Base-by-base conservation (phyloP, 2,797 vertebrate species). In the Channallabes apus region DNA sequence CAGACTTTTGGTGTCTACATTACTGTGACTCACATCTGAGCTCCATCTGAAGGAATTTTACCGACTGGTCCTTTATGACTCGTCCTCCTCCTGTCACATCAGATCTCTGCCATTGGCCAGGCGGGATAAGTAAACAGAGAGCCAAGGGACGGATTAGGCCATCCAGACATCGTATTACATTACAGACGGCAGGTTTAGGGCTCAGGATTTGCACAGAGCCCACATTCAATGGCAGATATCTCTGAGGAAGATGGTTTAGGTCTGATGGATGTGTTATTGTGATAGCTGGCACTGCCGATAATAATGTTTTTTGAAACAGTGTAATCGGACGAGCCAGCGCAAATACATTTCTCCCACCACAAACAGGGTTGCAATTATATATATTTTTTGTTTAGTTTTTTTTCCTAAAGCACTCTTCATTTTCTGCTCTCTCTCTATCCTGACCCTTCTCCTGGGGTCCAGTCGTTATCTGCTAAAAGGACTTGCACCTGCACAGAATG, bases 161-260 rank as follows among this genome's bases (percentile, higher is more conserved):
- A 78, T 64, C 72, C 83, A 88, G 89, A 87, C 84, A 86, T 76
- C 7, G 81, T 85, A 90, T 87, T 85, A 79, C 77, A 86, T 87
- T 90, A 87, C 87, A 90, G 86, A 87, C 83, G 84, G 80, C 82
- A 71, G 89, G 82, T 83, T 88, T 88, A 84, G 87, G 82, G 71
- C 73, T 72, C 15, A 27, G 80, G 86, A 85, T 86, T 88, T 90
- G 85, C 84, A 41, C 82, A 83, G 68, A 87, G 84, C 78, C 78
- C 27, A 29, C 73, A 68, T 86, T 82, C 17, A 38, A 71, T 83
- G 69, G 61, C 56, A 86, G 71, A 80, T 87, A 79, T 77, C 20
- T 84, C 78, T 29, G 80, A 86, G 82, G 75, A 22, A 35, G 61
- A 88, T 88, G 82, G 72, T 87, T 87, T 90, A 87, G 79, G 82